Base-by-base conservation (phyloP, 2,888 invertebrate genomes). In the Nysson spinosus region DNA sequence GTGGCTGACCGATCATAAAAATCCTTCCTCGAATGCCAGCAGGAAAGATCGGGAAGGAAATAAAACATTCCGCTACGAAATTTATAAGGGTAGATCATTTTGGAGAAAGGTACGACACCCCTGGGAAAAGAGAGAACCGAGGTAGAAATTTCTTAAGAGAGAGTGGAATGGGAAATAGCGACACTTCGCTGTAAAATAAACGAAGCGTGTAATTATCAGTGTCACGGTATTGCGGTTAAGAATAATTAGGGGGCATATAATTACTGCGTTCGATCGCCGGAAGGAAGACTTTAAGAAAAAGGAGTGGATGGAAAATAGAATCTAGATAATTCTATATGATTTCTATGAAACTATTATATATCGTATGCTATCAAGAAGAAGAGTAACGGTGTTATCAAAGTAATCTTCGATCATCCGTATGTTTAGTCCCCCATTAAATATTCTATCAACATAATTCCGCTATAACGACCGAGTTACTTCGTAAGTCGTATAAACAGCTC, bases 11-110 rank as follows among this genome's bases (percentile, higher is more conserved):
- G 17, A 34, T 64, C 69, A 54, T 75, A 72, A 72, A 72, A 64
- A 72, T 68, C 60, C 54, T 60, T 37, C 52, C 34, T 52, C 57
- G 64, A 62, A 55, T 56, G 52, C 35, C 26, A 30, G 52, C 47
- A 32, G 14, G 40, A 56, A 63, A 69, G 58, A 58, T 56, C 55
- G 43, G 32, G 28, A 37, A 50, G 74, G 49, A 43, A 73, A 69
- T 69, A 65, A 73, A 69, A 54, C 52, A 58, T 58, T 60, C n/a
- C n/a, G n/a, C n/a, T n/a, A 58, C 46, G 73, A 66, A 60, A 73
- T 71, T 72, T 73, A 73, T 69, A 73, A 69, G 66, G 61, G 51
- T 50, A 32, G 51, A 42, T 42, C 51, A 24, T 42, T 49, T 32
- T 35, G 17, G 51, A 35, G 51, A 34, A 42, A 37, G 24, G 12